Percentiles rank a stretch among this genome's conserved stretches.
Conservation (phyloP, 2,888 invertebrate species). For the Protonemura montana region DNA sequence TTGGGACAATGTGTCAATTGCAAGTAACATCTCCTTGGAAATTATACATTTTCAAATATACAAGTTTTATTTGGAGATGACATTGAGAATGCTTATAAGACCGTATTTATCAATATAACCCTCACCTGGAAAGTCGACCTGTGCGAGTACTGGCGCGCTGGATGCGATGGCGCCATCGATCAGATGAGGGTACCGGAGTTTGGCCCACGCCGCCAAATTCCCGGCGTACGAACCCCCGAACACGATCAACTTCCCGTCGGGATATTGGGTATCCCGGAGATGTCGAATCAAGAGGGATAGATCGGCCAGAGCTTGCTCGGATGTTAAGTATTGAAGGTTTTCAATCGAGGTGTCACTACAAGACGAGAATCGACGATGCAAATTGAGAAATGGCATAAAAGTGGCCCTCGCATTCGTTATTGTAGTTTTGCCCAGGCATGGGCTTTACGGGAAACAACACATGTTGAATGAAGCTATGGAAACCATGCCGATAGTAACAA, state of each 20-base stretch:
- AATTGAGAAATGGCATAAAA: too few species aligned
- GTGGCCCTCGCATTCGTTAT: too few species aligned
- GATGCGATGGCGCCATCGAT: constrained; percentile 66
- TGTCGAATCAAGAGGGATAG: constrained; percentile 65
- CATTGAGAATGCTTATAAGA: neutral
- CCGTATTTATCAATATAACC: neutral
- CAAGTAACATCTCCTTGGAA: too few species aligned
- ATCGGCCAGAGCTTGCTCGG: constrained; percentile 73
- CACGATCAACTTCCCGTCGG: constrained; percentile 58
- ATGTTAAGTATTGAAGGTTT: constrained; percentile 68
- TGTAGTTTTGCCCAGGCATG: too few species aligned
- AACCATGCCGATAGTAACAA: too few species aligned
- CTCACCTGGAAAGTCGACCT: constrained; percentile 66
- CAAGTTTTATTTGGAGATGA: too few species aligned
- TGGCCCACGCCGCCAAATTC: constrained; percentile 68
- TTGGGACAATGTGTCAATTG: too few species aligned
- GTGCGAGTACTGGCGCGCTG: constrained; percentile 67
- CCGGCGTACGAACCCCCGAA: constrained; percentile 70
- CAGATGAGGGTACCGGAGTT: constrained; percentile 67
- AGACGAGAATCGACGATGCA: too few species aligned
- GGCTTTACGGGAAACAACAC: too few species aligned
- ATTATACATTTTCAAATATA: too few species aligned
- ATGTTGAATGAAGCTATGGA: too few species aligned
- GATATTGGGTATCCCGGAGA: neutral
- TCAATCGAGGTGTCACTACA: constrained; percentile 64